Evolutionary conservation across 2,888 invertebrate species (phyloP), one percentile per base, ranked within the genome.

Genomic region (Frankliniella fusca): DNA sequence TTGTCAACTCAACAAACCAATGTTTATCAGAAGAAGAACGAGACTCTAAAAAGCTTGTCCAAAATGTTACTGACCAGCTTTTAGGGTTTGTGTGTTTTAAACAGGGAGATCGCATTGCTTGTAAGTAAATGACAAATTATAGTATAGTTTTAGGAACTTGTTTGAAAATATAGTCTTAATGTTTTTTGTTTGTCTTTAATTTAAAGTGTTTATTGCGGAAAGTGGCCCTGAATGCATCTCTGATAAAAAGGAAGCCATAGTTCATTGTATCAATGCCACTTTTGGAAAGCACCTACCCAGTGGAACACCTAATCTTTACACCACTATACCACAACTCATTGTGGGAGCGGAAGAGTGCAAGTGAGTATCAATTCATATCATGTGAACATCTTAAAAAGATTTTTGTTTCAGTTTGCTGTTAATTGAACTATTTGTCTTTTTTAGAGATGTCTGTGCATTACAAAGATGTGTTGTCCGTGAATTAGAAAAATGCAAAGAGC

Each of bases 51-150:
- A 90, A 91, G 83, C 91, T 91, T 0, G 87, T 93, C 0, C 88
- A 92, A 86, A 93, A 93, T 84, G 91, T 94, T 65, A 90, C 94
- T 0, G 91, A 93, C 65, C 93, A 93, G 84, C 88, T 95, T 0
- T 89, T 93, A 0, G 91, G 92, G 84, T 95, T 95, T 86, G 89
- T 94, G 48, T 95, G 95, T 86, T 92, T 90, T 86, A 94, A 95
- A 85, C 94, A 94, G 85, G 95, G 95, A 12, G 95, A 95, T 87
- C 92, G 95, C 85, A 93, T 95, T 85, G 95, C 95, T 0, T 89
- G 94, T 94, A 87, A 90, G 93, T 90, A 84, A 49, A 10, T 38
- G 48, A 10, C 48, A 23, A n/a, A 11, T 70, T 15, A 48, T 48
- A n/a, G 48, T 54, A 23, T 82, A 48, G 7, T 48, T 20, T 81